Conservation (phyloP, 2,888 invertebrate genomes). For the Molanna angustata region DNA sequence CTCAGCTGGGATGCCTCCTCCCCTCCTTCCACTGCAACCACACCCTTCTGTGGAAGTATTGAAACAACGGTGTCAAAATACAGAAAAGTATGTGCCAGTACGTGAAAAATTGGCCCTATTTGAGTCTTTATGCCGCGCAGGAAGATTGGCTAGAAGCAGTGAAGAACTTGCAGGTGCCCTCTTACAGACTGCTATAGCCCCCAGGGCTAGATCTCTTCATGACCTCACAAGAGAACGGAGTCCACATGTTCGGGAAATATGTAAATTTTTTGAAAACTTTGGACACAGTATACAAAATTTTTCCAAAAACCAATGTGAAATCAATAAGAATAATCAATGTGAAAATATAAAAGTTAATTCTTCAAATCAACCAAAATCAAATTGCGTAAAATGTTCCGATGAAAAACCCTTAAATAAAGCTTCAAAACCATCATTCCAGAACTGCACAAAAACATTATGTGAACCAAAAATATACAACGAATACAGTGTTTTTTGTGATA, state of each 20-base stretch:
- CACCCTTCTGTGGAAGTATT: constrained; percentile 45
- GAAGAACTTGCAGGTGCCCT: constrained; percentile 56
- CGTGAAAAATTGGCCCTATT: constrained; percentile 67
- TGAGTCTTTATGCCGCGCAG: constrained; percentile 64
- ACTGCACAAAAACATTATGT: constrained; percentile 1
- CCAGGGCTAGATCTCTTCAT: constrained; percentile 65
- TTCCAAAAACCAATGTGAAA: constrained; percentile 1
- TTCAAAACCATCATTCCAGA: too few species aligned
- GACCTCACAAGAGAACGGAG: constrained; percentile 54
- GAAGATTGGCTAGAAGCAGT: constrained; percentile 60
- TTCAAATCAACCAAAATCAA: constrained; percentile 9
- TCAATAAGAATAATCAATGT: constrained; percentile 3
- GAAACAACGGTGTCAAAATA: constrained; percentile 54
- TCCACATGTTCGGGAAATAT: constrained; percentile 63
- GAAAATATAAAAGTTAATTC: constrained; percentile 8
- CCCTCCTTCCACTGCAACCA: background rate
- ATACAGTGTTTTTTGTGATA: background rate
- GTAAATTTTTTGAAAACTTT: constrained; percentile 67
- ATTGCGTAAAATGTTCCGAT: background rate
- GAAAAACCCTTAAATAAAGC: background rate
- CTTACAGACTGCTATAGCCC: constrained; percentile 44
- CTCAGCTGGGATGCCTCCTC: constrained; percentile 24
- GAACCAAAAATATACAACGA: background rate
- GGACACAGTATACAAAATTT: constrained; percentile 6
- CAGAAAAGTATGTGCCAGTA: constrained; percentile 67